Evolutionary conservation across 2,888 invertebrate species (phyloP).

Genomic region (Prosapia bicincta): DNA sequence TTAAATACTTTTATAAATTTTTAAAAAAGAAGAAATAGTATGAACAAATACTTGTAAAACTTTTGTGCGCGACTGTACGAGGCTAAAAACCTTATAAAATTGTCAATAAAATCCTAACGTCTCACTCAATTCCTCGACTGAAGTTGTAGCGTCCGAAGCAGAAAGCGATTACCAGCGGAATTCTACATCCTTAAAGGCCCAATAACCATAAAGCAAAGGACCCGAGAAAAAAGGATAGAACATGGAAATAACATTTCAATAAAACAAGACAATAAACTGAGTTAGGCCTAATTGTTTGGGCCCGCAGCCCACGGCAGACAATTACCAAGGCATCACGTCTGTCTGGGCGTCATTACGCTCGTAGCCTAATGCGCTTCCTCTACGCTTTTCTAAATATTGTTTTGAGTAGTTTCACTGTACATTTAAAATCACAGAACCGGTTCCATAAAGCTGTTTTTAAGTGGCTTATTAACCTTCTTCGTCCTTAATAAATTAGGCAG

Average conservation of each 20-base stretch:
- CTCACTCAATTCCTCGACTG: neutral
- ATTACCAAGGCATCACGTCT: neutral
- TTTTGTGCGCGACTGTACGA: neutral
- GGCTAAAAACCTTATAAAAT: neutral
- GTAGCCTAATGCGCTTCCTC: neutral
- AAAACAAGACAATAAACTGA: constrained; percentile 29
- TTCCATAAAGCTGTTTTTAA: neutral
- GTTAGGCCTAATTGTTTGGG: constrained; percentile 26
- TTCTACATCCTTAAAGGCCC: constrained; percentile 5
- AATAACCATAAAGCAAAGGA: constrained; percentile 28
- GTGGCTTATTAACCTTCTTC: neutral
- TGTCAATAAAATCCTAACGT: neutral
- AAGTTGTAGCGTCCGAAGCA: neutral
- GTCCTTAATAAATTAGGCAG: neutral
- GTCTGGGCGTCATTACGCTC: neutral
- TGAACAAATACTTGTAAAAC: too few species aligned
- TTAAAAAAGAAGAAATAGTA: too few species aligned
- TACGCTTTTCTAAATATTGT: neutral
- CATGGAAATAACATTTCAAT: constrained; percentile 32
- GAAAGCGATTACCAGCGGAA: neutral
- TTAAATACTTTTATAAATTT: too few species aligned
- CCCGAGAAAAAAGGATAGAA: constrained; percentile 19
- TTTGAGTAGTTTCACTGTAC: neutral
- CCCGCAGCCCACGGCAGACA: neutral
- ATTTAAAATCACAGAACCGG: neutral